phyloP scores from a whole-genome alignment of 2,113 vertebrate species.

The Felis chaus region DNA sequence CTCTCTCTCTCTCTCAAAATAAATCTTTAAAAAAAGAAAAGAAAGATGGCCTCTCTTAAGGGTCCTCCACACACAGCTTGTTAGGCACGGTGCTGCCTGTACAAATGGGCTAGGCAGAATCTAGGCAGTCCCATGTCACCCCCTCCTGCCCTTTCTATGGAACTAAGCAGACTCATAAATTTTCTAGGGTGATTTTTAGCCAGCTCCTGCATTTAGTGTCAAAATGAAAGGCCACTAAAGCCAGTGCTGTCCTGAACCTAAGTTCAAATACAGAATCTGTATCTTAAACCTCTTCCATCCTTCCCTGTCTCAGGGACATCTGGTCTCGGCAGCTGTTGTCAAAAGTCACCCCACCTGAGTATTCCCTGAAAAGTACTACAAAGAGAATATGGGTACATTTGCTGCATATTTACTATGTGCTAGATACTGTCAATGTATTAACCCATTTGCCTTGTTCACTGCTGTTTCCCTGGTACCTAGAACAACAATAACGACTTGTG shows the following conservation, averaged over 20 bases:
- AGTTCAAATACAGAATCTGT: slow-evolving; percentile 70
- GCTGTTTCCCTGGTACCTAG: neutral
- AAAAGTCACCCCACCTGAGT: neutral
- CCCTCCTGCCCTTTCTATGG: neutral
- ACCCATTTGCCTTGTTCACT: neutral
- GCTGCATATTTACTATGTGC: neutral
- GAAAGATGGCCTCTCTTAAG: neutral
- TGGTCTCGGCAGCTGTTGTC: neutral
- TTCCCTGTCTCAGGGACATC: neutral
- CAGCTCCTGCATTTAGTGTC: neutral
- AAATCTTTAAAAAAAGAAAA: too few species aligned
- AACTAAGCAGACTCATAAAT: neutral
- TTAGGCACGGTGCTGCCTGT: neutral
- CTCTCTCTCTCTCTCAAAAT: too few species aligned
- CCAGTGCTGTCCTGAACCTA: slow-evolving; percentile 66
- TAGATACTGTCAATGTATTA: neutral
- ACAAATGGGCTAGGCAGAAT: neutral
- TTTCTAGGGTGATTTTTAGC: slow-evolving; percentile 75
- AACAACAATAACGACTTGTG: neutral
- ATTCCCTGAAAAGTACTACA: neutral
- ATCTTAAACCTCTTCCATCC: neutral
- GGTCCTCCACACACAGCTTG: neutral
- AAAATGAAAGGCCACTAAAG: slow-evolving; percentile 73
- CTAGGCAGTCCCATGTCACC: neutral
- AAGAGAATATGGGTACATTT: neutral